Evolutionary conservation across 1,140 invertebrate species (phyloP), one percentile per base, ranked within the genome.

Genomic region (Oedothorax gibbosus): DNA sequence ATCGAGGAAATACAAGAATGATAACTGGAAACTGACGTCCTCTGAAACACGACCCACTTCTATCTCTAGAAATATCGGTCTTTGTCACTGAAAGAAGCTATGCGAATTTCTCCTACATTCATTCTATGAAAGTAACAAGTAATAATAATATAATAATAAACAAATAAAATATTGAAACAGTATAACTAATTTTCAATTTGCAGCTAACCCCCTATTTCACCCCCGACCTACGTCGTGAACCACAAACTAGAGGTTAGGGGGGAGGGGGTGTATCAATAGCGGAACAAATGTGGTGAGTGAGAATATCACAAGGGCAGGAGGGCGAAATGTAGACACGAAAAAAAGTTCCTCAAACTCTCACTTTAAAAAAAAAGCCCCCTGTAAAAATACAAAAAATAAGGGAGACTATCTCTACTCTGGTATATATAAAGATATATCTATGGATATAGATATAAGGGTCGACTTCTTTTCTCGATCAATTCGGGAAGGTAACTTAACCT

Each of bases 211-310:
- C 80, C 62, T 10, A n/a, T 5, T 2, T 6, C 10, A 10, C 18
- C 51, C 21, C 51, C 49, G 18, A n/a, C 35, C 21, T 35, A 35
- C 35, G 35, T 35, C 35, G 35, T 35, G 35, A 35, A 35, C 35
- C 35, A 35, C 35, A 35, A 35, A 35, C 35, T 35, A 35, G 35
- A 35, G 35, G 35, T 35, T 35, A 5, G 35, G 35, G 35, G 60
- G 51, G 50, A 75, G 51, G 76, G 81, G 51, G 64, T 50, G 72
- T 84, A 84, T 84, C 72, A 76, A 84, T 75, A 76, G 71, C 81
- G 71, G 81, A 84, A 84, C 81, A 84, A 84, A 84, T 84, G 81
- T 84, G 81, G 81, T 68, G 81, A 84, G 81, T 84, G 81, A 60
- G 76, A 84, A 76, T 84, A 76, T 66, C 57, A 50, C 49, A 62